Percentiles rank a stretch among this genome's conserved stretches.
Evolutionary conservation across 2,888 invertebrate species (phyloP).

Genomic region (Cynaeus angustus): DNA sequence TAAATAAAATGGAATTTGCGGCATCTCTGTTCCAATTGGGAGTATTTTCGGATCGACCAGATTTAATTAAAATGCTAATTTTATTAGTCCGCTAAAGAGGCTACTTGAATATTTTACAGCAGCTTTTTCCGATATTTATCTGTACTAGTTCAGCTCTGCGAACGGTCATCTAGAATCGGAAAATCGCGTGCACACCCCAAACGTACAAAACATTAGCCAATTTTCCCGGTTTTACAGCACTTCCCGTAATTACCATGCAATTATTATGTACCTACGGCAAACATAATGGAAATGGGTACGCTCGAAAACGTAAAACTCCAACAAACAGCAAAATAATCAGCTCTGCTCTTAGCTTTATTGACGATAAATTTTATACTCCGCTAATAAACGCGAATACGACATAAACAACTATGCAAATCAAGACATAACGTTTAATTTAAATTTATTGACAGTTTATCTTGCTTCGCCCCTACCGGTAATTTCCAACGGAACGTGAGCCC

Average conservation of each 20-base stretch:
- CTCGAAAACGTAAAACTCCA: constrained; percentile 44
- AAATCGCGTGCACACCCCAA: constrained; percentile 40
- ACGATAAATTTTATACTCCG: constrained; percentile 48
- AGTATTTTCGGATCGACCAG: constrained; percentile 54
- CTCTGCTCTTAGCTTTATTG: constrained; percentile 50
- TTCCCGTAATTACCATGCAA: constrained; percentile 38
- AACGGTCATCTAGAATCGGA: constrained; percentile 39
- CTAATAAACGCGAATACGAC: constrained; percentile 50
- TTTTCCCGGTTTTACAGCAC: constrained; percentile 35
- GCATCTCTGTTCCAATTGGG: constrained; percentile 54
- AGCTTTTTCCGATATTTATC: constrained; percentile 54
- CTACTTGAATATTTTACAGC: constrained; percentile 54
- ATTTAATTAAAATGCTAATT: constrained; percentile 63
- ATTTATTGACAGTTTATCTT: constrained; percentile 46
- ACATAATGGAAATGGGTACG: constrained; percentile 33
- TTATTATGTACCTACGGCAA: constrained; percentile 34
- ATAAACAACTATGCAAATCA: constrained; percentile 52
- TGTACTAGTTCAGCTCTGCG: constrained; percentile 38
- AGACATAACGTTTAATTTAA: constrained; percentile 47
- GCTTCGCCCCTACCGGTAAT: constrained; percentile 24
- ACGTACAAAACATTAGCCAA: constrained; percentile 39
- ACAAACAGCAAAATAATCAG: constrained; percentile 51
- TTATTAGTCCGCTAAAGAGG: constrained; percentile 58
- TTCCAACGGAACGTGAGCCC: constrained; percentile 31
- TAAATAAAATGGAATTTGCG: constrained; percentile 34